Percentiles rank a stretch among this genome's conserved stretches.
phyloP scores from a whole-genome alignment of 2,797 vertebrate genomes.

The Sibirionetta formosa region DNA sequence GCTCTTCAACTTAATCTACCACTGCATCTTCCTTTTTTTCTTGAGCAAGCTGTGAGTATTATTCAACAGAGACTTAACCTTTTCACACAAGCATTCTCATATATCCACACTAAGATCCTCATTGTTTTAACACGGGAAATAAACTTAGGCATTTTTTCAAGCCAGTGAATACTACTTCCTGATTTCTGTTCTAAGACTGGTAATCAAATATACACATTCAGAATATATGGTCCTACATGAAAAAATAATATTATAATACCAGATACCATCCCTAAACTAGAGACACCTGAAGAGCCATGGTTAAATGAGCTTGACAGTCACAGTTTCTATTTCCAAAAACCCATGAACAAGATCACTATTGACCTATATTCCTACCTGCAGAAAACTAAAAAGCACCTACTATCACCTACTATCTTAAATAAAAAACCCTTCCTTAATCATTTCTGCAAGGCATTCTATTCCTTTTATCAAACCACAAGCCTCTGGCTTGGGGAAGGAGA shows the following conservation, averaged over 20 bases:
- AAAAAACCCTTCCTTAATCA: not conserved
- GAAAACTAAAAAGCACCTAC: not conserved
- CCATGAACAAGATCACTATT: not conserved
- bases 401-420: not conserved
- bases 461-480: not conserved
- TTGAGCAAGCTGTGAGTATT: not conserved
- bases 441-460: not conserved
- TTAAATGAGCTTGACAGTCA: not conserved
- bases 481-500: not conserved
- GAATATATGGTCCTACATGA: not conserved
- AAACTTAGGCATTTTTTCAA: not conserved
- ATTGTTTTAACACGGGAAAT: not conserved
- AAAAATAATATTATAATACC: not conserved
- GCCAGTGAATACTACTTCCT: not conserved
- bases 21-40: not conserved
- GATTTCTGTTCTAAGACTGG: not conserved
- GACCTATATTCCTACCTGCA: not conserved
- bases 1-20: not conserved
- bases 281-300: not conserved
- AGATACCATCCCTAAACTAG: not conserved
- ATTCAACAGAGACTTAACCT: not conserved
- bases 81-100: not conserved
- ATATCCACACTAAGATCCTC: not conserved
- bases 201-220: not conserved
- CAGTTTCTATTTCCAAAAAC: not conserved